phyloP scores from a whole-genome alignment of 2,113 vertebrate species.

The Podocnemis expansa region DNA sequence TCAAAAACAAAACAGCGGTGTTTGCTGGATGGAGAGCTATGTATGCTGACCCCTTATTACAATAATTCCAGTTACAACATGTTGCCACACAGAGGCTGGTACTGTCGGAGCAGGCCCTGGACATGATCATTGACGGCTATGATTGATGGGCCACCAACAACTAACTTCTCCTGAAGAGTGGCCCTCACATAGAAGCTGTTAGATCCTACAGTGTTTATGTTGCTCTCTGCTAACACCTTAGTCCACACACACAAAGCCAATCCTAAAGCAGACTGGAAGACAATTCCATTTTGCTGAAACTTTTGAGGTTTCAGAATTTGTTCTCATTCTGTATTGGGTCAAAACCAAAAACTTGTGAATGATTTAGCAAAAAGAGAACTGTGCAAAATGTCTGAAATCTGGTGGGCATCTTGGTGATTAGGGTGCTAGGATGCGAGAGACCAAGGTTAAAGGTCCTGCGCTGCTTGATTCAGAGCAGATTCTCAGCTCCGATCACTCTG shows the following conservation, averaged over 20 bases:
- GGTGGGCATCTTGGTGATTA: background rate
- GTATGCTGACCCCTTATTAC: background rate
- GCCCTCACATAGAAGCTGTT: background rate
- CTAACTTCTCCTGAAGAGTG: background rate
- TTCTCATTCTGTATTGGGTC: rapidly evolving
- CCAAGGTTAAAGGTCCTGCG: too few relatives aligned
- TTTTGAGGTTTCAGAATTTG: background rate
- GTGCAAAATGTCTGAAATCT: background rate
- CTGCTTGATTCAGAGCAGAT: background rate
- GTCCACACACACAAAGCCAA: background rate
- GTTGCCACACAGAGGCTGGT: rapidly evolving
- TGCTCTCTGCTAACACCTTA: background rate
- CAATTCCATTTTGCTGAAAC: background rate
- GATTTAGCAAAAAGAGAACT: background rate
- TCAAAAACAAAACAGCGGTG: background rate
- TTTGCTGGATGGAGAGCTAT: background rate
- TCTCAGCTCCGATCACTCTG: rapidly evolving
- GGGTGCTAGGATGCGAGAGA: background rate
- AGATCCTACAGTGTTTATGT: background rate
- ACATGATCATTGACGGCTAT: background rate
- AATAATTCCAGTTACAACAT: background rate
- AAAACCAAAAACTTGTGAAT: background rate
- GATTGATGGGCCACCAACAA: background rate
- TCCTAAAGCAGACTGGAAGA: background rate
- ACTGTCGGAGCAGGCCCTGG: background rate